phyloP scores from a whole-genome alignment of 1,140 invertebrate species.

The Drosophila ambigua region DNA sequence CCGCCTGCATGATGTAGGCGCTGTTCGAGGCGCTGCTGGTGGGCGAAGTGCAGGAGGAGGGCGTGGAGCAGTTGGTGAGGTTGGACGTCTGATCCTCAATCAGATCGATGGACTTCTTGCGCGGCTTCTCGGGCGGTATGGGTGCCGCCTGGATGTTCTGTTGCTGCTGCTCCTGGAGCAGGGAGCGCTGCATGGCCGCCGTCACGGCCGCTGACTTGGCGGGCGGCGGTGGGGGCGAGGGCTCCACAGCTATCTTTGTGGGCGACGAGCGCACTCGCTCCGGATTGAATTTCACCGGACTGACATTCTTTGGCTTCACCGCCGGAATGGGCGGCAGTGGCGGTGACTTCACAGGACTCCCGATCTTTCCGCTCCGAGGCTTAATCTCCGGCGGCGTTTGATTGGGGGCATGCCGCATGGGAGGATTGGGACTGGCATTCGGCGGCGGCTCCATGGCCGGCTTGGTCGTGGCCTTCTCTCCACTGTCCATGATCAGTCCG shows the following conservation, averaged over 20 bases:
- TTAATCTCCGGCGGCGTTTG: constrained; percentile 74
- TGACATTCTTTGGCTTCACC: constrained; percentile 76
- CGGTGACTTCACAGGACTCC: constrained; percentile 80
- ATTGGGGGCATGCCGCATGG: constrained; percentile 45
- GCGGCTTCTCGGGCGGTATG: constrained; percentile 76
- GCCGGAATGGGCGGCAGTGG: constrained; percentile 82
- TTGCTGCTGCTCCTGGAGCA: constrained; percentile 62
- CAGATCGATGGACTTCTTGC: constrained; percentile 80
- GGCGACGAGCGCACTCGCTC: constrained; percentile 68
- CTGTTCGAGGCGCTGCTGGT: constrained; percentile 52
- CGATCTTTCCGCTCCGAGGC: constrained; percentile 74
- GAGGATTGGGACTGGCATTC: constrained; percentile 56
- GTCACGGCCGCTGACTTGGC: constrained; percentile 77
- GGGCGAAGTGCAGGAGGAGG: constrained; percentile 61
- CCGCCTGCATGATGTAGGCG: constrained; percentile 49
- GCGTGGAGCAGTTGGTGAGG: constrained; percentile 49
- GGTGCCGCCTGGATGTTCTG: constrained; percentile 45
- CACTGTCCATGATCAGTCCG: constrained; percentile 68
- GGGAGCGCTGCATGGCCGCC: constrained; percentile 68
- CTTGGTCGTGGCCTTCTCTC: constrained; percentile 44
- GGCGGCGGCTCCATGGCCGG: constrained; percentile 26
- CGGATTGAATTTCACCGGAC: constrained; percentile 71
- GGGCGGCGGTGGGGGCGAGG: constrained; percentile 71
- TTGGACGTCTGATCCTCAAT: constrained; percentile 60
- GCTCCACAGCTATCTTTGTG: constrained; percentile 63